Percentiles rank a stretch among this genome's conserved stretches.
phyloP scores from a whole-genome alignment of 2,888 invertebrate genomes.

The Sarcophaga variegata region DNA sequence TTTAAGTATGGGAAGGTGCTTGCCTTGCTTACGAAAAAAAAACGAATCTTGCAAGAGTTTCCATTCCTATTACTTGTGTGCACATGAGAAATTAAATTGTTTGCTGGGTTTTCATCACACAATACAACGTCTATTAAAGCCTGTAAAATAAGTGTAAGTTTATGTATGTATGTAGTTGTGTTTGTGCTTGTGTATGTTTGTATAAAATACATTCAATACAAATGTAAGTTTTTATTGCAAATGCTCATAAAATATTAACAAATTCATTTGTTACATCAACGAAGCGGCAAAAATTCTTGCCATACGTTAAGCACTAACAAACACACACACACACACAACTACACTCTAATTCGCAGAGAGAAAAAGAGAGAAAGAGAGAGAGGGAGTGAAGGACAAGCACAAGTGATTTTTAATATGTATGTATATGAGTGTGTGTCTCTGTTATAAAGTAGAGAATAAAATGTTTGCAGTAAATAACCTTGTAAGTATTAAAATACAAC shows the following conservation, averaged over 20 bases:
- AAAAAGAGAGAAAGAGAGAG: slow-evolving; percentile 15
- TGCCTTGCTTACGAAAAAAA: too few relatives aligned
- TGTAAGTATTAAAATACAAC: slow-evolving; percentile 32
- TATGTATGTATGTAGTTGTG: neutral
- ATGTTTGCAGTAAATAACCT: slow-evolving; percentile 41
- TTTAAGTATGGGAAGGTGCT: too few relatives aligned
- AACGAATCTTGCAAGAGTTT: too few relatives aligned
- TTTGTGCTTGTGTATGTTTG: neutral
- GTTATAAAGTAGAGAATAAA: slow-evolving; percentile 36
- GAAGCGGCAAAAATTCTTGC: slow-evolving; percentile 59
- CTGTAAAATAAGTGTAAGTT: neutral
- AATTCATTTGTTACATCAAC: slow-evolving; percentile 79
- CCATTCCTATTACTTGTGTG: too few relatives aligned
- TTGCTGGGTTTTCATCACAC: neutral
- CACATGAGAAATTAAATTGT: neutral
- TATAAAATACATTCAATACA: slow-evolving; percentile 57
- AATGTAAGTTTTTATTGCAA: slow-evolving; percentile 73
- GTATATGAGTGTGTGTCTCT: slow-evolving; percentile 37
- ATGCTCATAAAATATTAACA: slow-evolving; percentile 80
- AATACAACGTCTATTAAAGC: neutral
- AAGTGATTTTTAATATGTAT: slow-evolving; percentile 33
- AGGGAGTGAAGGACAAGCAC: neutral
- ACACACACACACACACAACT: neutral
- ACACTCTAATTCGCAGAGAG: neutral
- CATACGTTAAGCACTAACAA: slow-evolving; percentile 21